A percentile compares a stretch with the other conserved stretches of the same genome.
Evolutionary conservation across 2,113 vertebrate genomes (phyloP).

Genomic region (Symphodus melops): DNA sequence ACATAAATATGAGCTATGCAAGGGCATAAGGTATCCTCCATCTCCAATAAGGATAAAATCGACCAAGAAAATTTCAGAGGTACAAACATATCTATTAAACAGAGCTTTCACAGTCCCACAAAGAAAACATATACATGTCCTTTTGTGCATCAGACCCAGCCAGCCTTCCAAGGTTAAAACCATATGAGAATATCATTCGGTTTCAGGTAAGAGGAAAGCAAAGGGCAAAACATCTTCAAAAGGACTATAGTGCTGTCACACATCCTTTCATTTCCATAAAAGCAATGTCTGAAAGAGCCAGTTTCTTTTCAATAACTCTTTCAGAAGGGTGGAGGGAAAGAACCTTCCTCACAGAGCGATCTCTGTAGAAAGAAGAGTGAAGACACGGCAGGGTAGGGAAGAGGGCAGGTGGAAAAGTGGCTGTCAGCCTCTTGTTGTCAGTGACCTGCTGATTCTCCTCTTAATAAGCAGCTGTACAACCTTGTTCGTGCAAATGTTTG

Average conservation of each 20-base stretch:
- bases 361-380: conserved; percentile 49
- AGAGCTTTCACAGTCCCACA: conserved; percentile 36
- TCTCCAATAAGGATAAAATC: conserved; percentile 21
- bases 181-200: conserved; percentile 51
- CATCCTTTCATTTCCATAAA: conserved; percentile 63
- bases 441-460: conserved; percentile 58
- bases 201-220: conserved; percentile 29
- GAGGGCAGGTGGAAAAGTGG: conserved; percentile 49
- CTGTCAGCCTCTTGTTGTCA: conserved; percentile 54
- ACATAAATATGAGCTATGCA: conserved; percentile 23
- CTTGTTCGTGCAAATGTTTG: conserved; percentile 58
- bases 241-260: conserved; percentile 48
- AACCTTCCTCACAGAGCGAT: conserved; percentile 51
- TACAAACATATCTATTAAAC: conserved; percentile 52
- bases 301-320: conserved; percentile 61
- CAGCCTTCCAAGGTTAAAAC: conserved; percentile 54
- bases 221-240: conserved; percentile 51
- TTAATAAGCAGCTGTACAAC: conserved; percentile 35
- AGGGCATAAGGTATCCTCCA: conserved; percentile 25
- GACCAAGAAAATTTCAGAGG: conserved; percentile 46
- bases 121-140: conserved; percentile 55
- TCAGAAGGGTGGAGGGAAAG: conserved; percentile 52
- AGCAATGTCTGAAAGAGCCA: conserved; percentile 56
- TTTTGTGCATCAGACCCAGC: conserved; percentile 30
- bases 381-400: conserved; percentile 45